Evolutionary conservation across 2,113 vertebrate genomes (phyloP), one percentile per base, ranked within the genome.

Genomic region (Myxocyprinus asiaticus): DNA sequence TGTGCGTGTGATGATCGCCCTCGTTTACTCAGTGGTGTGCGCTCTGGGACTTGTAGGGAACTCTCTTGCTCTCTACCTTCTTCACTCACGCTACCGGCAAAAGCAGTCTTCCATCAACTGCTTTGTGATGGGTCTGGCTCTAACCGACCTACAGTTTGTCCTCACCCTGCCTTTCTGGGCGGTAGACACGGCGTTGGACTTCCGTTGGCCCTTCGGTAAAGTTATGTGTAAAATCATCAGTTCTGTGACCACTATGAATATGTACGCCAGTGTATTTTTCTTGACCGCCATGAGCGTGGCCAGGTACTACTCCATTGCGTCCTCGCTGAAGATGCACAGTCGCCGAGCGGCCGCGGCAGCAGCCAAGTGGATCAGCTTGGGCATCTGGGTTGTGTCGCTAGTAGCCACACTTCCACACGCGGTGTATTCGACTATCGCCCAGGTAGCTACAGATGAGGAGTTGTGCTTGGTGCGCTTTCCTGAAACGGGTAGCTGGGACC

Each of bases 151-250:
- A 12, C 94, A 95, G 85, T 95, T 95, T 64, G 93, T 94, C 11
- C 86, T 94, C 67, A 94, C 94, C 0, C 76, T 95, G 43, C 94
- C 94, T 3, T 95, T 95, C 87, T 94, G 94, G 94, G 94, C 93
- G 0, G 90, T 91, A 72, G 93, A 95, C 87, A 94, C 91, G 0
- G 93, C 91, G 4, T 78, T 95, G 88, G 94, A 94, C 84, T 94
- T 94, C 84, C 92, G 94, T 66, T 95, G 94, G 93, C 94, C 93
- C 0, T 95, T 95, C 45, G 94, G 94, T 9, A 86, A 87, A 0
- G 82, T 92, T 22, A 94, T 95, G 94, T 94, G 94, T 79, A 95
- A 95, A 85, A 90, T 95, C 44, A 82, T 95, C 78, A 91, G 92
- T 73, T 92, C 93, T 2, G 92, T 94, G 81, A 94, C 93, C 15